These are phyloP conservation scores for Drosophila sulfurigaster DNA, from an alignment of 1,140 invertebrate genomes.

Conservation along the genomic window DNA sequence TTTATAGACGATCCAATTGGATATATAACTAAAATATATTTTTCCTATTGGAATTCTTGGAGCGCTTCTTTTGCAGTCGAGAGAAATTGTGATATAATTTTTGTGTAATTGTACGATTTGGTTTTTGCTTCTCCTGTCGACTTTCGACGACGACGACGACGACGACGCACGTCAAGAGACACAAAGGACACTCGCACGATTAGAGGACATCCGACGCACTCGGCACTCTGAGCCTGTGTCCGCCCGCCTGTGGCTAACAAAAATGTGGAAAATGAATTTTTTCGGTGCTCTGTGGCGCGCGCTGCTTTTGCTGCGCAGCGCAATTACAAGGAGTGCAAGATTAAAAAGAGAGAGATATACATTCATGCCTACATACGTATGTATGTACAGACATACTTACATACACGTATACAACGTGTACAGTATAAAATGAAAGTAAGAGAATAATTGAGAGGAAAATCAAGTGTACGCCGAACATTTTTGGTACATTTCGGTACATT, in stretches of 20 bases:
- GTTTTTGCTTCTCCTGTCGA: slow-evolving; percentile 34
- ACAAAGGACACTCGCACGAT: slow-evolving; percentile 69
- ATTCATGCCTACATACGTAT: background rate
- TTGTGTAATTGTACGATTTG: slow-evolving; percentile 6
- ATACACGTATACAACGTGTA: too few species aligned
- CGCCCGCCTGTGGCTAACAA: slow-evolving; percentile 38
- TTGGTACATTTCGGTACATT: too few species aligned
- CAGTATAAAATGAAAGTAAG: too few species aligned
- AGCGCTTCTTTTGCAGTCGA: background rate
- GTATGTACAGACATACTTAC: too few species aligned
- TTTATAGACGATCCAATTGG: background rate
- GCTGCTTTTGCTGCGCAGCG: slow-evolving; percentile 23
- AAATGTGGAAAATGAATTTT: slow-evolving; percentile 73
- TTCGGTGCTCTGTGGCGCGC: slow-evolving; percentile 30
- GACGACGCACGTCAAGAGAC: slow-evolving; percentile 52
- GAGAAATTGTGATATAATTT: too few species aligned
- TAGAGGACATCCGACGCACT: slow-evolving; percentile 76
- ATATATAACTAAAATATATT: background rate
- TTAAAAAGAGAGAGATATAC: slow-evolving; percentile 1
- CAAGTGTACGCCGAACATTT: too few species aligned
- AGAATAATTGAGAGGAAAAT: too few species aligned
- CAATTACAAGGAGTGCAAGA: background rate
- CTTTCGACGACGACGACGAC: too few species aligned
- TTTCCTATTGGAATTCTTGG: background rate
- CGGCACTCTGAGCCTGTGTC: slow-evolving; percentile 70